These are phyloP conservation scores for Acipenser ruthenus DNA, from an alignment of 2,797 vertebrate genomes.

Conservation along the genomic window DNA sequence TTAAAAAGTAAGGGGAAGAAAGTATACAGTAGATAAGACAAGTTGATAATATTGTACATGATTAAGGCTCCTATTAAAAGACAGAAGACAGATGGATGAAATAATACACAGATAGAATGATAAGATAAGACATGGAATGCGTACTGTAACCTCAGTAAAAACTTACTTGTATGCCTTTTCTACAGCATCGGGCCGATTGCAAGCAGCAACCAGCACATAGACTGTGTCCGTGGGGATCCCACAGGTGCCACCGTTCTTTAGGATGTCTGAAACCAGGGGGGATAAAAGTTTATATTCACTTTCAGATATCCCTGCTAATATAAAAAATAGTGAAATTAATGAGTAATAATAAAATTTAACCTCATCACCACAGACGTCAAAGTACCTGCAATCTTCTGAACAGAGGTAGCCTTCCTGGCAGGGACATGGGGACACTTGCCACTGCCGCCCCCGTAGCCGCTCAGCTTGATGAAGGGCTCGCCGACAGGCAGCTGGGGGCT, in stretches of 20 bases:
- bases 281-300: neutral
- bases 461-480: conserved; percentile 58
- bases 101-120: too few relatives aligned
- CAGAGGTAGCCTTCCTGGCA: conserved; percentile 68
- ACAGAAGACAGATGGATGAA: too few relatives aligned
- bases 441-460: conserved; percentile 49
- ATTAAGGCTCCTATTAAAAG: too few relatives aligned
- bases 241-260: conserved; percentile 76
- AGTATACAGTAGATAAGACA: too few relatives aligned
- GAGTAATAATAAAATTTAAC: too few relatives aligned
- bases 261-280: conserved; percentile 64
- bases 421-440: conserved; percentile 65
- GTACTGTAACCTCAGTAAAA: neutral
- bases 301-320: neutral
- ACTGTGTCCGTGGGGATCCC: conserved; percentile 84
- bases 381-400: conserved; percentile 76
- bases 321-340: neutral
- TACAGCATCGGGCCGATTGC: conserved; percentile 73
- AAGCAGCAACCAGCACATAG: conserved; percentile 82
- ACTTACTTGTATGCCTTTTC: conserved; percentile 76
- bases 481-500: conserved; percentile 68
- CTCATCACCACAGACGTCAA: neutral
- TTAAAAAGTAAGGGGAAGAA: too few relatives aligned
- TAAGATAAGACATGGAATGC: too few relatives aligned
- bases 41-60: too few relatives aligned